A percentile compares a stretch with the other conserved stretches of the same genome.
phyloP scores from a whole-genome alignment of 2,888 invertebrate genomes.

The Catocala sponsa region DNA sequence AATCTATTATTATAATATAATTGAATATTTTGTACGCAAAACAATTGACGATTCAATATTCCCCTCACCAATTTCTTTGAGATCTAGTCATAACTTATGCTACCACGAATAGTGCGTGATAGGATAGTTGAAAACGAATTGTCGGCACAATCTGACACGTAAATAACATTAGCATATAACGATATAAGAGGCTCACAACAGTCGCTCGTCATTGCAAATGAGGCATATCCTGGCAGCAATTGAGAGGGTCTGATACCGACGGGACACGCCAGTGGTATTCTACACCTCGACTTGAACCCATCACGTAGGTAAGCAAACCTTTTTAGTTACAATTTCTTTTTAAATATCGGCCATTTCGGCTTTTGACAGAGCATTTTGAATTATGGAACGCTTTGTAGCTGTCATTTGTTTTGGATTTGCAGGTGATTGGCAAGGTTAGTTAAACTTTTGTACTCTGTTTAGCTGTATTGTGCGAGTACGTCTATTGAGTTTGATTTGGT shows the following conservation, averaged over 20 bases:
- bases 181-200: slow-evolving; percentile 68
- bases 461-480: neutral
- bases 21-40: neutral
- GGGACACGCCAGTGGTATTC: slow-evolving; percentile 53
- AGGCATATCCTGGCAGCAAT: slow-evolving; percentile 80
- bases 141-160: slow-evolving; percentile 50
- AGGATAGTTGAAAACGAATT: slow-evolving; percentile 51
- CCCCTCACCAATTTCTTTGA: neutral
- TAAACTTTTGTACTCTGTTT: too few species aligned
- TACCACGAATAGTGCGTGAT: slow-evolving; percentile 37
- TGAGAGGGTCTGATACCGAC: slow-evolving; percentile 60
- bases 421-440: too few species aligned
- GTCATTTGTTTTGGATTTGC: neutral
- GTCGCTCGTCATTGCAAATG: slow-evolving; percentile 73
- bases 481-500: neutral
- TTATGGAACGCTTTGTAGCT: neutral
- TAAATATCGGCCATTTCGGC: neutral
- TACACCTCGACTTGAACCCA: slow-evolving; percentile 48
- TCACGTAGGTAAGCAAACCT: slow-evolving; percentile 33
- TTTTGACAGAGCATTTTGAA: slow-evolving; percentile 7
- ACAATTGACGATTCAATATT: neutral
- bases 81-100: slow-evolving; percentile 14
- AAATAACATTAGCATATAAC: slow-evolving; percentile 67
- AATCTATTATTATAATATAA: neutral
- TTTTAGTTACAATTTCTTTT: slow-evolving; percentile 1